phyloP scores from a whole-genome alignment of 2,113 vertebrate genomes.

The Dermatemys mawii region DNA sequence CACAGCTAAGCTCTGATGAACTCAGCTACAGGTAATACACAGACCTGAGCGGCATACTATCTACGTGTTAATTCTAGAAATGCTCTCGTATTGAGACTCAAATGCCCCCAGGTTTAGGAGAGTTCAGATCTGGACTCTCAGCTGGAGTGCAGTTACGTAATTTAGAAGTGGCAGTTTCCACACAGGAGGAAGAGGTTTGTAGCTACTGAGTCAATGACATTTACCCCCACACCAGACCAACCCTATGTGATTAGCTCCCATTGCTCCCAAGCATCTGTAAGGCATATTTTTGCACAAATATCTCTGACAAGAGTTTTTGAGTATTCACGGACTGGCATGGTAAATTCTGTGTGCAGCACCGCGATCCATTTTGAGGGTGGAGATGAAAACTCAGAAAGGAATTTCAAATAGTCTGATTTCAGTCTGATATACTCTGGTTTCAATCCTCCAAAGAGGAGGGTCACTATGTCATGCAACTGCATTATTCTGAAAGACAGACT shows the following conservation, averaged over 20 bases:
- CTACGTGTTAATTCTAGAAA: not conserved
- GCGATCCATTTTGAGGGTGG: not conserved
- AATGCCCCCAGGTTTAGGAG: constrained; percentile 1
- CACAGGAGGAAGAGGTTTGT: not conserved
- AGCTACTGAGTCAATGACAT: not conserved
- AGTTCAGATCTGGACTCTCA: not conserved
- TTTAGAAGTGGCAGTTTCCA: not conserved
- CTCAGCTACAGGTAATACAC: not conserved
- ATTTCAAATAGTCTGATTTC: not conserved
- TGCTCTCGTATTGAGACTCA: not conserved
- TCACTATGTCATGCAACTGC: not conserved
- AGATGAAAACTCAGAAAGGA: not conserved
- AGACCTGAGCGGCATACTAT: not conserved
- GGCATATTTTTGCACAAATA: not conserved
- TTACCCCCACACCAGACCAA: not conserved
- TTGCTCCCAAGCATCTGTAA: not conserved
- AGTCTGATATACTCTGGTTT: too few relatives aligned
- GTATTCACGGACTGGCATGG: not conserved
- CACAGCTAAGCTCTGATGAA: not conserved
- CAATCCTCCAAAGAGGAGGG: not conserved
- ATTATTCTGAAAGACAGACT: not conserved
- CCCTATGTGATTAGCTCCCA: not conserved
- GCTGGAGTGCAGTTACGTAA: not conserved
- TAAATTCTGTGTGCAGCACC: not conserved
- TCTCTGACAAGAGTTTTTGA: not conserved